Evolutionary conservation across 2,113 vertebrate genomes (phyloP).

Genomic region (Glareola pratincola): DNA sequence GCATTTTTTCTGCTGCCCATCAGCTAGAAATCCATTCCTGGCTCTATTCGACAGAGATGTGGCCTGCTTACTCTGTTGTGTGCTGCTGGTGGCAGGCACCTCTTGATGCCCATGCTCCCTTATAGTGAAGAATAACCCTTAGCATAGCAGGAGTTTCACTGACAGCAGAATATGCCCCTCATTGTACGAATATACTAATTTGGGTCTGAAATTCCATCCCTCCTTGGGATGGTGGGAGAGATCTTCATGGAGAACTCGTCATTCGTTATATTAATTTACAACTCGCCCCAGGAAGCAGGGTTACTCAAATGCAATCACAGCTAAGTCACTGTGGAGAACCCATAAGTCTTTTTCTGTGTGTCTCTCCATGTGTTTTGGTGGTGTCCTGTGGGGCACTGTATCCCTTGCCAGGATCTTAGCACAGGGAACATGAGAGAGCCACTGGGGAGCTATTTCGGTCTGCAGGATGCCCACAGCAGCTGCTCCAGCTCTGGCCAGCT

Average conservation of each 20-base stretch:
- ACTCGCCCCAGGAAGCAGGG: fast-evolving
- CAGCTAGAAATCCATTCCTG: not conserved
- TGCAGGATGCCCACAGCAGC: not conserved
- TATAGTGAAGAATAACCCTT: not conserved
- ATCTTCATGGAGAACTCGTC: not conserved
- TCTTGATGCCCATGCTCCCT: not conserved
- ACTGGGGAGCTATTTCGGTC: not conserved
- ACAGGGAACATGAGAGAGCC: not conserved
- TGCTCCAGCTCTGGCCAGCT: not conserved
- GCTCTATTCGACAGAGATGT: not conserved
- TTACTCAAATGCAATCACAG: not conserved
- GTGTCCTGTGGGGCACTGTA: not conserved
- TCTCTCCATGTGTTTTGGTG: not conserved
- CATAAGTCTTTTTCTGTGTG: not conserved
- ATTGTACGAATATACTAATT: not conserved
- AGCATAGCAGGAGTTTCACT: not conserved
- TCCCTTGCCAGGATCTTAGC: not conserved
- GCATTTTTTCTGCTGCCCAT: not conserved
- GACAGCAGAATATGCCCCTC: not conserved
- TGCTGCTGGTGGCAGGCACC: not conserved
- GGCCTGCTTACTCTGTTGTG: not conserved
- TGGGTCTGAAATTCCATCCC: not conserved
- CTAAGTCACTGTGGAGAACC: not conserved
- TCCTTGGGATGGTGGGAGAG: not conserved
- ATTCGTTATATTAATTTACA: not conserved